A percentile compares a stretch with the other conserved stretches of the same genome.
These are phyloP conservation scores for human DNA, from an alignment of 2,113 vertebrate species.

Conservation along the genomic window DNA sequence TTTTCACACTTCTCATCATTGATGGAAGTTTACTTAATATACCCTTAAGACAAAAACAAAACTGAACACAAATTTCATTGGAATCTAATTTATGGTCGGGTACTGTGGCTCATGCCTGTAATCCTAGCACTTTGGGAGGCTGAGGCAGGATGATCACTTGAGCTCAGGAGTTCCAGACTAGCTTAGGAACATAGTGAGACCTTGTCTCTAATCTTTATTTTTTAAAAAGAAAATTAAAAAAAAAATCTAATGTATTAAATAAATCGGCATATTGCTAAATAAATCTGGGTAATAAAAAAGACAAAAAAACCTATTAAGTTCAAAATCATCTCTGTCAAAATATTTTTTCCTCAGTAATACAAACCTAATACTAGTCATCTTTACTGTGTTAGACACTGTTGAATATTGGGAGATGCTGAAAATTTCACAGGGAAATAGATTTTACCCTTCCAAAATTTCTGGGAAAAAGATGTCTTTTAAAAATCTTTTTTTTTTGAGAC, in stretches of 20 bases:
- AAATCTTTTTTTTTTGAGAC: background rate
- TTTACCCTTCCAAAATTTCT: slow-evolving; percentile 13
- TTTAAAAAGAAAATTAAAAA: too few relatives aligned
- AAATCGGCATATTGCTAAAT: background rate
- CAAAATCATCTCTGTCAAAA: background rate
- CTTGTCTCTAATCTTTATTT: too few relatives aligned
- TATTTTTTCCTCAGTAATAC: background rate
- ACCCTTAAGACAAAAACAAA: slow-evolving; percentile 25
- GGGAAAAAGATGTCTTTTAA: background rate
- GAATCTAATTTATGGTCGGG: background rate
- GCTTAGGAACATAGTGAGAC: too few relatives aligned
- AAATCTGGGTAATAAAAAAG: background rate
- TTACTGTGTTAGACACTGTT: slow-evolving; percentile 23
- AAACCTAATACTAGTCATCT: background rate
- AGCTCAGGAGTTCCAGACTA: too few relatives aligned
- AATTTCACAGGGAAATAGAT: background rate
- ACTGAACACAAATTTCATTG: background rate
- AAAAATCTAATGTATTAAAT: background rate
- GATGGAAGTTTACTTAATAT: background rate
- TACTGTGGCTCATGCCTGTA: too few relatives aligned
- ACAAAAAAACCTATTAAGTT: background rate
- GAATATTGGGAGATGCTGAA: background rate
- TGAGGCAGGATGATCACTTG: too few relatives aligned
- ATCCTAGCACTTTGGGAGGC: too few relatives aligned
- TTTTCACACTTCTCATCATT: background rate